Base-by-base conservation (phyloP, 1,140 invertebrate genomes). In the Theocolax elegans region DNA sequence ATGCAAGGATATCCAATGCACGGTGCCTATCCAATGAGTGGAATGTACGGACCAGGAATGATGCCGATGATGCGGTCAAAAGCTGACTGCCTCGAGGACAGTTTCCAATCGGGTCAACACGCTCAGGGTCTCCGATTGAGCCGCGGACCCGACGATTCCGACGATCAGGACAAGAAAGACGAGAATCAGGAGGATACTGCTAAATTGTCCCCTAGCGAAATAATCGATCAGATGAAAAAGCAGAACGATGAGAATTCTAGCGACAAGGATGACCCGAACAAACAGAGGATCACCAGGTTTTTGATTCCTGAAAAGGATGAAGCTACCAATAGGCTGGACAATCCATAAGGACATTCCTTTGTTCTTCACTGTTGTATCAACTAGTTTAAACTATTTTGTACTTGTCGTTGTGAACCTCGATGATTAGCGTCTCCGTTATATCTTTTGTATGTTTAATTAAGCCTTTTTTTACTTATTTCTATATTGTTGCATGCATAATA, bases 291-390 rank as follows among this genome's bases (percentile, higher is more conserved):
- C 23, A 49, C 63, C 2, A 27, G 63, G 9, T 65, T 54, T 35
- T 17, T 65, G 6, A 25, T 53, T 29, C 3, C 23, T 0, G 49
- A 65, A 12, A 54, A 65, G 35, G 63, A 65, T 3, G 23, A 44
- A 44, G 12, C 42, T 13, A 44, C n/a, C 3, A 44, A 15, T 44
- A n/a, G n/a, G n/a, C n/a, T n/a, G n/a, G n/a, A n/a, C n/a, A n/a
- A n/a, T n/a, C n/a, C n/a, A n/a, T n/a, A n/a, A n/a, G n/a, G n/a
- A n/a, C n/a, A n/a, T n/a, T n/a, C n/a, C n/a, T n/a, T n/a, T n/a
- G n/a, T n/a, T n/a, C n/a, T n/a, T n/a, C n/a, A n/a, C n/a, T n/a
- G n/a, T n/a, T n/a, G n/a, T n/a, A n/a, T n/a, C n/a, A n/a, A n/a
- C n/a, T n/a, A n/a, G n/a, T n/a, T n/a, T n/a, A n/a, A n/a, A n/a